Percentiles rank a stretch among this genome's conserved stretches.
These are phyloP conservation scores for Turritopsis rubra DNA, from an alignment of 30 jellyfish, hydroid and myxozoan species.

Conservation along the genomic window DNA sequence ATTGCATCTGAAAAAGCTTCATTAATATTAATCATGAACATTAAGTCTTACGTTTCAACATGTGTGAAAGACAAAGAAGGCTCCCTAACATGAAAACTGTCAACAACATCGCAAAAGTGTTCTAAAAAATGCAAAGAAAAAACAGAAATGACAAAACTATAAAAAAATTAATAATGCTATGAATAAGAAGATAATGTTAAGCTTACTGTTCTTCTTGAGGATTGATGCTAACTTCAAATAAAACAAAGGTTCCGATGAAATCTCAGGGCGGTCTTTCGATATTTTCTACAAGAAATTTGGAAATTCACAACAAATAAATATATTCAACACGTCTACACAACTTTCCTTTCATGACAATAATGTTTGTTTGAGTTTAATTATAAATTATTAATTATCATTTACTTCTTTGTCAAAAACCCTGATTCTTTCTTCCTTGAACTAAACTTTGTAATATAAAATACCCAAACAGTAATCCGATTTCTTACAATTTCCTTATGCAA, in stretches of 20 bases:
- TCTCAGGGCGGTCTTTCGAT: not conserved
- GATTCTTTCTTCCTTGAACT: too few species aligned
- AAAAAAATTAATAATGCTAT: too few species aligned
- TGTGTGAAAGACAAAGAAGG: not conserved
- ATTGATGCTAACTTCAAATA: not conserved
- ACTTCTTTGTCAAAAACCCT: too few species aligned
- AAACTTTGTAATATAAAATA: too few species aligned
- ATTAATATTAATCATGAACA: not conserved
- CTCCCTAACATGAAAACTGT: not conserved
- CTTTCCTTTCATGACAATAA: too few species aligned
- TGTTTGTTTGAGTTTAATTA: too few species aligned
- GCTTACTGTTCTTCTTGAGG: not conserved
- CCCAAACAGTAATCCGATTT: too few species aligned
- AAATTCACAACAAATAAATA: too few species aligned
- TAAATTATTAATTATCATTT: too few species aligned
- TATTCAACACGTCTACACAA: too few species aligned
- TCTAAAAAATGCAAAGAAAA: not conserved
- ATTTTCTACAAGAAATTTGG: not conserved
- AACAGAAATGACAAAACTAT: not conserved
- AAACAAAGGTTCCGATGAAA: not conserved
- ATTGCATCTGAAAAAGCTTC: not conserved
- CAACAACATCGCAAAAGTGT: not conserved
- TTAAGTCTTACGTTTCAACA: not conserved
- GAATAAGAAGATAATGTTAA: not conserved
- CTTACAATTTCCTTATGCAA: too few species aligned